Conservation (phyloP, 2,113 vertebrate species). For the Istiophorus platypterus region DNA sequence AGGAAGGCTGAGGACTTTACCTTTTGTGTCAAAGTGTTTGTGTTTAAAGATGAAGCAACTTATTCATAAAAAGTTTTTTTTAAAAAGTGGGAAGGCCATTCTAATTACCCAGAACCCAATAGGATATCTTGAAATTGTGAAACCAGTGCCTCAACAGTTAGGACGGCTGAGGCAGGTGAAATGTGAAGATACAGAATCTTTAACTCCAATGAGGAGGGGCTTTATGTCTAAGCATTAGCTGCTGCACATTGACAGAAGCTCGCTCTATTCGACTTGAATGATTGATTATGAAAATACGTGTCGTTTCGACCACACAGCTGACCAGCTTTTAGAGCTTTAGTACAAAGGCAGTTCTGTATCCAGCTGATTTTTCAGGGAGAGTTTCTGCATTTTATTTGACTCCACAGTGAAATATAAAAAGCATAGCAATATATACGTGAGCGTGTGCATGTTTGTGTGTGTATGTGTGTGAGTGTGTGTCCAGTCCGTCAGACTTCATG, state of each 20-base stretch:
- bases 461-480: neutral
- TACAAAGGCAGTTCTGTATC: neutral
- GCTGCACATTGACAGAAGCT: neutral
- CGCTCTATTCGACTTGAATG: neutral
- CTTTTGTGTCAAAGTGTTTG: conserved; percentile 15
- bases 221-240: neutral
- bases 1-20: conserved; percentile 6
- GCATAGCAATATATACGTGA: neutral
- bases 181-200: neutral
- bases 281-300: neutral
- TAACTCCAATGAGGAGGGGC: neutral
- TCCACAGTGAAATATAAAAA: neutral
- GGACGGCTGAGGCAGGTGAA: neutral
- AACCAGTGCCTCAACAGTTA: neutral
- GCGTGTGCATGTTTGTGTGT: conserved; percentile 11
- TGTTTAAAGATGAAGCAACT: neutral
- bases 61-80: neutral
- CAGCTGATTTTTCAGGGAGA: neutral
- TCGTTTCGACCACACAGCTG: neutral
- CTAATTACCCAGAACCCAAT: neutral
- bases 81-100: neutral
- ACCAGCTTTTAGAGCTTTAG: neutral
- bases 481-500: no score
- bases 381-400: neutral
- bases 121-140: neutral